Conservation (phyloP, 2,113 vertebrate genomes). For the Aegithalos caudatus region DNA sequence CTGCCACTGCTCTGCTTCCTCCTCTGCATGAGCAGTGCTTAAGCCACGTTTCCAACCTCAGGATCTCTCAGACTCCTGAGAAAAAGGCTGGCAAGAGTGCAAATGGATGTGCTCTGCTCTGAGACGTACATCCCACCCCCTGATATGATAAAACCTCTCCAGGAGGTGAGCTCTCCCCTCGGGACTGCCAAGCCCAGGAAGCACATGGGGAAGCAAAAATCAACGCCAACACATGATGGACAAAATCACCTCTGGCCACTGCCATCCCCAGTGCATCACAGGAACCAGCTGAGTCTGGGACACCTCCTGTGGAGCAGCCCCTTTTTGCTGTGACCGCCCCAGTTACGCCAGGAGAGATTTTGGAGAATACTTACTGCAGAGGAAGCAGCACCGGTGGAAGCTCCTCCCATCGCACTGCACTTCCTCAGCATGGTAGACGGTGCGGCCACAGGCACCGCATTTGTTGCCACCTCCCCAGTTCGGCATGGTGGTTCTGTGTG, state of each 20-base stretch:
- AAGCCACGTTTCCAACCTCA: not conserved
- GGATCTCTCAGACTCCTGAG: not conserved
- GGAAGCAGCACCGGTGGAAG: constrained; percentile 93
- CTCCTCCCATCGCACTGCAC: constrained; percentile 92
- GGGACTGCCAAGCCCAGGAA: not conserved
- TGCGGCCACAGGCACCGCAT: constrained; percentile 82
- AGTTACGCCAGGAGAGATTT: not conserved
- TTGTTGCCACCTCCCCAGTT: constrained; percentile 96
- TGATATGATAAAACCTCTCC: not conserved
- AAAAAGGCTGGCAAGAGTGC: not conserved
- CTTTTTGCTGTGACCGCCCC: not conserved
- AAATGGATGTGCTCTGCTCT: not conserved
- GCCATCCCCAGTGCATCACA: rapidly evolving
- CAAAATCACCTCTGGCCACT: not conserved
- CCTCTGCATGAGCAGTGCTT: not conserved
- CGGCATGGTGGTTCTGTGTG: constrained; percentile 76
- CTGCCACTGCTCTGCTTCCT: not conserved
- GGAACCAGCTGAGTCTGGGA: not conserved
- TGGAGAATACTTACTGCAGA: constrained; percentile 86
- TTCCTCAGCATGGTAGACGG: constrained; percentile 92
- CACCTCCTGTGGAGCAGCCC: not conserved
- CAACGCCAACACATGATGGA: rapidly evolving
- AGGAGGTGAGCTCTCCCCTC: not conserved
- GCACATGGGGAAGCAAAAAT: rapidly evolving
- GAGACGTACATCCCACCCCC: rapidly evolving